Percentiles rank a stretch among this genome's conserved stretches.
Conservation (phyloP, 2,888 invertebrate genomes). For the Drosophila cracens region DNA sequence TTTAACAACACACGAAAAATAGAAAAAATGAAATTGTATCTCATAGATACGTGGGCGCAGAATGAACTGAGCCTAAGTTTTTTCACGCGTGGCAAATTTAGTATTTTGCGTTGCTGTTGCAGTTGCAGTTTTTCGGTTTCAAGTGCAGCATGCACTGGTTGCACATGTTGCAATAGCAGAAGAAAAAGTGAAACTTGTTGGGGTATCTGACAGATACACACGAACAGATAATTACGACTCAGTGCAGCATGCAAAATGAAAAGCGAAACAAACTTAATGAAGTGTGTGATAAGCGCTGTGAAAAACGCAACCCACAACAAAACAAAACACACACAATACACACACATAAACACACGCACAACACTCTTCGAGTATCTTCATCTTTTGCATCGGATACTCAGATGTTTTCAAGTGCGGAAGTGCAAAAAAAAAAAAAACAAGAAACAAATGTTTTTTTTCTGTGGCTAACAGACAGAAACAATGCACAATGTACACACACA, state of each 20-base stretch:
- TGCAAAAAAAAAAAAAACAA: slow-evolving; percentile 13
- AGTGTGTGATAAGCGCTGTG: slow-evolving; percentile 76
- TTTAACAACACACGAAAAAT: slow-evolving; percentile 42
- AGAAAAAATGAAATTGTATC: slow-evolving; percentile 20
- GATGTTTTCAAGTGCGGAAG: slow-evolving; percentile 47
- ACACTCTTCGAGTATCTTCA: slow-evolving; percentile 33
- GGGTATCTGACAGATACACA: slow-evolving; percentile 61
- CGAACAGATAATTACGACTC: slow-evolving; percentile 67
- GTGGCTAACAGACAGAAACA: slow-evolving; percentile 28
- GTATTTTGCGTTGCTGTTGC: slow-evolving; percentile 22
- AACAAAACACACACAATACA: slow-evolving; percentile 22
- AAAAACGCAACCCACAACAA: slow-evolving; percentile 58
- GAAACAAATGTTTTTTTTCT: slow-evolving; percentile 12
- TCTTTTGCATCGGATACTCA: slow-evolving; percentile 37
- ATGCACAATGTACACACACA: slow-evolving; percentile 45
- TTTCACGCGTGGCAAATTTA: slow-evolving; percentile 57
- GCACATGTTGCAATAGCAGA: slow-evolving; percentile 36
- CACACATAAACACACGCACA: slow-evolving; percentile 4
- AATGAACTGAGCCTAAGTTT: slow-evolving; percentile 20
- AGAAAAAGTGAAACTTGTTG: slow-evolving; percentile 69
- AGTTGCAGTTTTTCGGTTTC: slow-evolving; percentile 26
- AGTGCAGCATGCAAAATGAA: slow-evolving; percentile 70
- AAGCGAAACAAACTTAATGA: slow-evolving; percentile 78
- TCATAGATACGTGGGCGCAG: slow-evolving; percentile 32
- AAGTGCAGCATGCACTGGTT: slow-evolving; percentile 76